A percentile compares a stretch with the other conserved stretches of the same genome.
Evolutionary conservation across 2,888 invertebrate species (phyloP).

Genomic region (Ectemnius continuus): DNA sequence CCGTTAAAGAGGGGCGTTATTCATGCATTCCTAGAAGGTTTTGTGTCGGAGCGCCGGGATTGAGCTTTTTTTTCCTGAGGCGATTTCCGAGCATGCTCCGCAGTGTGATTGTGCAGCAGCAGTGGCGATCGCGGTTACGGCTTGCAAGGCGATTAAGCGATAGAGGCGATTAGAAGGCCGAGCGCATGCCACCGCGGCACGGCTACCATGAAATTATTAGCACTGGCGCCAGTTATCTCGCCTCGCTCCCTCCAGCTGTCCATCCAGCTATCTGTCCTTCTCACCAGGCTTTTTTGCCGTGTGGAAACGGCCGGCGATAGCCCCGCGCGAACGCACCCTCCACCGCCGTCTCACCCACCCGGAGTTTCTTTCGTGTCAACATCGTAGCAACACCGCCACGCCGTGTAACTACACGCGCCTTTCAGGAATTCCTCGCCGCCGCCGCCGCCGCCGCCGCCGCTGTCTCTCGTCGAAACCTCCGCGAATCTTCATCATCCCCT

Average conservation of each 20-base stretch:
- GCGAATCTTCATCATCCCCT: no score
- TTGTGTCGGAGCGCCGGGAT: neutral
- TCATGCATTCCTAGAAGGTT: neutral
- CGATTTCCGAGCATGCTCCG: neutral
- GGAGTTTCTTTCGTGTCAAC: slow-evolving; percentile 2
- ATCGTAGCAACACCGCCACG: neutral
- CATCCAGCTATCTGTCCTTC: slow-evolving; percentile 25
- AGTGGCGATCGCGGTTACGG: neutral
- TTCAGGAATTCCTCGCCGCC: neutral
- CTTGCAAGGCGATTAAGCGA: slow-evolving; percentile 58
- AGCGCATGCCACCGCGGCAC: slow-evolving; percentile 50
- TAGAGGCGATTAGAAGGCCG: slow-evolving; percentile 58
- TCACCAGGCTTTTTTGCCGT: slow-evolving; percentile 9
- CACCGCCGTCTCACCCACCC: slow-evolving; percentile 4
- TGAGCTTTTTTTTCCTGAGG: neutral
- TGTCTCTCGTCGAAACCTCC: no score
- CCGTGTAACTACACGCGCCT: neutral
- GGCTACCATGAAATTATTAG: slow-evolving; percentile 66
- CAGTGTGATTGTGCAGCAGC: neutral
- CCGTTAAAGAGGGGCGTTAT: no score
- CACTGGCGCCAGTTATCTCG: slow-evolving; percentile 65
- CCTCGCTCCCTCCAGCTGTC: slow-evolving; percentile 35
- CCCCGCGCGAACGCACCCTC: neutral
- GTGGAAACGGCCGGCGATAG: slow-evolving; percentile 25
- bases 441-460: neutral